Percentiles rank a stretch among this genome's conserved stretches.
Conservation (phyloP, 2,113 vertebrate species). For the Bos taurus region ARS-UCD2.0 NC_037333.1:68283501-68284000, state of each 20-base stretch:
- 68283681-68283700: not conserved
- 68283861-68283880: not conserved
- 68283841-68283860: not conserved
- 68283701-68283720: not conserved
- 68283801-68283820: not conserved
- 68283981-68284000: not conserved
- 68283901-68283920: too few relatives aligned
- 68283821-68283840: not conserved
- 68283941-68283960: not conserved
- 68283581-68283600: not conserved
- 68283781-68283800: not conserved
- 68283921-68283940: not conserved
- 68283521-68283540: not conserved
- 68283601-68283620: not conserved
- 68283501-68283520: not conserved
- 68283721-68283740: not conserved
- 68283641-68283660: not conserved
- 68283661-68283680: not conserved
- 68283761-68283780: not conserved
- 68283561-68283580: not conserved
- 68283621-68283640: not conserved
- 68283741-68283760: not conserved
- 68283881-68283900: accelerated
- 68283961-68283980: not conserved
- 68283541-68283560: not conserved